Evolutionary conservation across 1,140 invertebrate species (phyloP).

Genomic region (Dufourea novaeangliae): DNA sequence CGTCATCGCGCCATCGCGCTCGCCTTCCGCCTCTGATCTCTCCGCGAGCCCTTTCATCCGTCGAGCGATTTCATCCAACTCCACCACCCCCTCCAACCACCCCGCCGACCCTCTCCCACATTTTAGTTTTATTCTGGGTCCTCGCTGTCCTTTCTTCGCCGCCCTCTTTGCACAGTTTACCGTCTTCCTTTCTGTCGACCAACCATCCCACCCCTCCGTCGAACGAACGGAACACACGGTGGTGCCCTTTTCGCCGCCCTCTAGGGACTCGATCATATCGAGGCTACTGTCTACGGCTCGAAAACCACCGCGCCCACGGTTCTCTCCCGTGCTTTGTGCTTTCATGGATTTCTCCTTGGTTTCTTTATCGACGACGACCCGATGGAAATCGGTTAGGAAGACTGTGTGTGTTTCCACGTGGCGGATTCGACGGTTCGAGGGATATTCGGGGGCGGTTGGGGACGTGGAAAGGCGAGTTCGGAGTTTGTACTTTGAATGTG

Average conservation of each 20-base stretch:
- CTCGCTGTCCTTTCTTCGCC: conserved; percentile 35
- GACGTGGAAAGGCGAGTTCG: too few species aligned
- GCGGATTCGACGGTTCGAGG: neutral
- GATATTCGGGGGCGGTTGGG: neutral
- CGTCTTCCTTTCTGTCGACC: conserved; percentile 30
- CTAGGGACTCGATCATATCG: conserved; percentile 49
- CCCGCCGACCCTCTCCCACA: conserved; percentile 4
- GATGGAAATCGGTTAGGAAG: neutral
- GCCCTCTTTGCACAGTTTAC: conserved; percentile 37
- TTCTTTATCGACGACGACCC: neutral
- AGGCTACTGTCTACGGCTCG: conserved; percentile 40
- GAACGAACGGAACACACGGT: neutral
- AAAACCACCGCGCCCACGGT: too few species aligned
- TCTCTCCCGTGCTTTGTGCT: too few species aligned
- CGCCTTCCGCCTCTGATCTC: conserved; percentile 70
- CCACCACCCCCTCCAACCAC: conserved; percentile 12
- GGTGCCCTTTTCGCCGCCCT: conserved; percentile 21
- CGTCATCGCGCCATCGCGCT: conserved; percentile 72
- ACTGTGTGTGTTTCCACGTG: neutral
- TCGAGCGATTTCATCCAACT: conserved; percentile 51
- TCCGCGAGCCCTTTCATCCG: conserved; percentile 67
- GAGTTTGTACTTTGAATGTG: too few species aligned
- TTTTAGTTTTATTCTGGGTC: conserved; percentile 47
- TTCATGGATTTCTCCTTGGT: neutral
- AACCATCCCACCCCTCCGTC: neutral